Percentiles rank a stretch among this genome's conserved stretches.
These are phyloP conservation scores for Aspiorhynchus laticeps DNA, from an alignment of 2,113 vertebrate species.

Conservation along the genomic window DNA sequence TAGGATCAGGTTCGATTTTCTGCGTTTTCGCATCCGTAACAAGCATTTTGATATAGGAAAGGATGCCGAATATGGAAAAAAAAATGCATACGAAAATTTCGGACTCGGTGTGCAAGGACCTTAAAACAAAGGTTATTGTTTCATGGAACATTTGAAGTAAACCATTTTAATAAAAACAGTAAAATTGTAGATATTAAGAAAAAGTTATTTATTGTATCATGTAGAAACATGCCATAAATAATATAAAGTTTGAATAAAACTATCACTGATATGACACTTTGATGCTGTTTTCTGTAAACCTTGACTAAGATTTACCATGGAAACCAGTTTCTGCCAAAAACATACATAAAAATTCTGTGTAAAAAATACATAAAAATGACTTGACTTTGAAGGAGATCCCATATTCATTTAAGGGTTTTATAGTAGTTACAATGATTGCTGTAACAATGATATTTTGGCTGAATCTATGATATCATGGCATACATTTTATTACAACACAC, in stretches of 20 bases:
- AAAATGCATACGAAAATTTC: too few species aligned
- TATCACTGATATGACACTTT: neutral
- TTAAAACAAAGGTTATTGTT: neutral
- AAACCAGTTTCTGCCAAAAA: neutral
- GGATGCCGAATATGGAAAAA: too few species aligned
- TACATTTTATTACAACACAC: conserved; percentile 8
- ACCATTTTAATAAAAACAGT: neutral
- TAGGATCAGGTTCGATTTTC: too few species aligned
- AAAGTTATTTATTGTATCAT: neutral
- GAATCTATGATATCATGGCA: neutral
- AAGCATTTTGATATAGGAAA: too few species aligned
- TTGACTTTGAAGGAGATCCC: neutral
- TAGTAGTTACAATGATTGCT: neutral
- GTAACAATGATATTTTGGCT: neutral
- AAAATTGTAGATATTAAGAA: neutral
- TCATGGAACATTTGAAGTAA: neutral
- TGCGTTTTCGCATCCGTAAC: too few species aligned
- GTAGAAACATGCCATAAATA: neutral
- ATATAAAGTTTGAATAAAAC: neutral
- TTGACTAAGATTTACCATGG: neutral
- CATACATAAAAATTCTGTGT: too few species aligned
- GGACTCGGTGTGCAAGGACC: too few species aligned
- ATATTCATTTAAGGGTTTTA: neutral
- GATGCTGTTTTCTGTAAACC: neutral
- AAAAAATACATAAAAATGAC: neutral